Base-by-base conservation (phyloP, 2,888 invertebrate species). In the Cantharis flavilabris region DNA sequence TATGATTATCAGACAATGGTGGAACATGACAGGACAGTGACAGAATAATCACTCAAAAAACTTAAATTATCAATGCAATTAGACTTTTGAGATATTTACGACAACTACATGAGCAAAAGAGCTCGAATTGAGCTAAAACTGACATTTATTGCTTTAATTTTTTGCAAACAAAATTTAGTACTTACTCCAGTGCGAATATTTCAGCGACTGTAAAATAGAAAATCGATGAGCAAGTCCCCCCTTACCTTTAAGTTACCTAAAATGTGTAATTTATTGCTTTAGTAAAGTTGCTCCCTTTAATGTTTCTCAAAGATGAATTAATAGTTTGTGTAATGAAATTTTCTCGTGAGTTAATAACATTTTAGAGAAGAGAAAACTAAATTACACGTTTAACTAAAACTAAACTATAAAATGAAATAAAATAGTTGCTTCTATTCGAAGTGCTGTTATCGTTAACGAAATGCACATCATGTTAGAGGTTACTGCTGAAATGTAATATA, bases 401-500 rank as follows among this genome's bases (percentile, higher is more conserved):
- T 23, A n/a, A 67, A 67, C 65, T 67, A 67, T 67, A 23, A 67
- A 67, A 67, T 26, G 13, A 23, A 67, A 67, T 23, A 67, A 67
- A 67, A 67, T 67, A 20, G 65, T 67, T 67, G n/a, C n/a, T 49
- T n/a, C 49, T n/a, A 49, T n/a, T 13, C 49, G n/a, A 67, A 23
- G 23, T n/a, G 65, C 23, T 67, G 65, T 23, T 23, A 67, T 23
- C 65, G 23, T 67, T 67, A 67, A 67, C 23, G 65, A 23, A 67
- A 67, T 67, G 26, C 65, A 67, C 65, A 23, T 67, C 65, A 23
- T 20, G 23, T 67, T 67, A 23, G 65, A 20, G 65, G 65, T 67
- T 67, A 67, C 7, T 67, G 23, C 65, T 67, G 69, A 76, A 70
- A 79, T 72, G 78, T 73, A 79, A 79, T 77, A 79, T 76, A 80